Evolutionary conservation across 2,113 vertebrate genomes (phyloP), one percentile per base, ranked within the genome.

Genomic region (Hystrix cristata): DNA sequence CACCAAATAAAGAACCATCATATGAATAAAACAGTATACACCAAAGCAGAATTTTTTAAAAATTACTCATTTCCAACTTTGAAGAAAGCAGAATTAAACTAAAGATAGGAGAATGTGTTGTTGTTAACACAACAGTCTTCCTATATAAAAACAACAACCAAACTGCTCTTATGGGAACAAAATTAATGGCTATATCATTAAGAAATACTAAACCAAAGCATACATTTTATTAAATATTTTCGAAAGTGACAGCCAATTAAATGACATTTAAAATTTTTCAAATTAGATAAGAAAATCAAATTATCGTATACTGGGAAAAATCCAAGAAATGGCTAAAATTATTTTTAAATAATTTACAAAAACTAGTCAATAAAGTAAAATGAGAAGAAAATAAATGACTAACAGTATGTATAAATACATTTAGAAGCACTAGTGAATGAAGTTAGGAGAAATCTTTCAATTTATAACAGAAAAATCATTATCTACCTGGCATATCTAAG

Each of bases 381-480:
- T 62, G 83, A 92, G 23, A 89, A 80, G 71, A 74, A 87, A 87
- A 91, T 18, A 78, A 71, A 69, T 46, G 3, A 57, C 4, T 84
- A 60, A 90, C 74, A 53, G 90, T 53, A 60, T 5, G 0, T 79
- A 65, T 76, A 89, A 88, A 76, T 48, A 89, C 60, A 67, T 86
- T 94, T 21, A 80, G 18, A 87, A 95, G 31, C 46, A 92, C 11
- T 1, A 90, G 12, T 34, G 7, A 93, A 71, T 84, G 9, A 88
- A 90, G 15, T 60, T 74, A 79, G 19, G 16, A 31, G 34, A 62
- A 34, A 64, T 11, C 29, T 78, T 87, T 95, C 46, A 27, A 82
- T 82, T 64, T 71, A 31, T 72, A 65, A 82, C n/a, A 74, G 29
- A 80, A 96, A 95, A 96, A 55, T 91, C 1, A 67, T 85, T 13